A percentile compares a stretch with the other conserved stretches of the same genome.
Conservation (phyloP, 2,113 vertebrate genomes). For the Malaclemys terrapin region DNA sequence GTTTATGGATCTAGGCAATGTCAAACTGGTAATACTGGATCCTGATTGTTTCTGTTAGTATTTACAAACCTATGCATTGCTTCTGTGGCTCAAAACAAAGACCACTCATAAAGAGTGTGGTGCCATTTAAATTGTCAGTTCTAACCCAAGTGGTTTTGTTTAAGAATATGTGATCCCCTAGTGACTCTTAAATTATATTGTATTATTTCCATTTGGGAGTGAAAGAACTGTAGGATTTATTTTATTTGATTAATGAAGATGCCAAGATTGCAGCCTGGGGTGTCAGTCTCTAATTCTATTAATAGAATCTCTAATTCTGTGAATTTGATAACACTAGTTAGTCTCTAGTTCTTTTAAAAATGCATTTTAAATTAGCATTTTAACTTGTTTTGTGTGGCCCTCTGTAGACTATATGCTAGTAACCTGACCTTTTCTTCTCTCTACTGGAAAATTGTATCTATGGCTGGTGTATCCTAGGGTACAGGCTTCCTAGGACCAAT, state of each 20-base stretch:
- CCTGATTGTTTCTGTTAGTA: neutral
- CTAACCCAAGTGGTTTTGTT: neutral
- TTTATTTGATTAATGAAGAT: rapidly evolving
- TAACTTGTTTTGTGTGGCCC: neutral
- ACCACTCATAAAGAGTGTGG: neutral
- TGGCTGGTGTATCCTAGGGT: rapidly evolving
- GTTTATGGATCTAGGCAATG: neutral
- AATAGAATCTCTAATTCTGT: neutral
- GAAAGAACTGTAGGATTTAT: neutral
- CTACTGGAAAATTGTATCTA: neutral
- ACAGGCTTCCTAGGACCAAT: neutral
- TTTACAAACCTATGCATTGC: neutral
- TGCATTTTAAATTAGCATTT: neutral
- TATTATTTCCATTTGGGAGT: neutral
- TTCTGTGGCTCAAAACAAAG: neutral
- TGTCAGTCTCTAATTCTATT: neutral
- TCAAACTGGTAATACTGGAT: neutral
- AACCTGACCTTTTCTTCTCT: neutral
- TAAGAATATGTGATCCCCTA: neutral
- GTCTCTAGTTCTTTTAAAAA: neutral
- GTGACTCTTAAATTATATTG: neutral
- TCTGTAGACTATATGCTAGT: neutral
- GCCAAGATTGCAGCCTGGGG: neutral
- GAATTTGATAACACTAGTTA: neutral
- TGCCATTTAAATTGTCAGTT: neutral